phyloP scores from a whole-genome alignment of 2,888 invertebrate genomes.

The Fissipunctia ypsillon region DNA sequence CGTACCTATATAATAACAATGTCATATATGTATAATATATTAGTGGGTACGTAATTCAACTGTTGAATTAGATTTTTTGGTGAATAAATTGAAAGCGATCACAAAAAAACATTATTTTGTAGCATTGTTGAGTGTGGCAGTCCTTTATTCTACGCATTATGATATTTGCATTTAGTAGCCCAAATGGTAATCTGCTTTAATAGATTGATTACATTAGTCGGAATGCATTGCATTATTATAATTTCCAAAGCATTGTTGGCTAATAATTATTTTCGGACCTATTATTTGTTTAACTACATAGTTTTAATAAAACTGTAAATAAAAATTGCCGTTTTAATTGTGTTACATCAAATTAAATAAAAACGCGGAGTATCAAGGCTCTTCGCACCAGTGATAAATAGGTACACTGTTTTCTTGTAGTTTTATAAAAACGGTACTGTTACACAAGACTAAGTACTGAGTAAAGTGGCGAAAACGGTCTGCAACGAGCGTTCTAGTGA shows the following conservation, averaged over 20 bases:
- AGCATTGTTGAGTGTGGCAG: neutral
- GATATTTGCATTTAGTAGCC: conserved; percentile 11
- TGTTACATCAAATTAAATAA: neutral
- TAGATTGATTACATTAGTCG: conserved; percentile 40
- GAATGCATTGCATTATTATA: conserved; percentile 19
- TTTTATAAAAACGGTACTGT: conserved; percentile 55
- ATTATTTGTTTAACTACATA: neutral
- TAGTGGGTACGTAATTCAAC: conserved; percentile 1
- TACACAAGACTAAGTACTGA: conserved; percentile 57
- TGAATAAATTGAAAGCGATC: conserved; percentile 6
- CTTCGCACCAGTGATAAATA: conserved; percentile 38
- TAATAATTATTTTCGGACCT: neutral
- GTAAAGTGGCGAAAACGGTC: conserved; percentile 66
- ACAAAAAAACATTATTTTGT: neutral
- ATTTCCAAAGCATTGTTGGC: conserved; percentile 11
- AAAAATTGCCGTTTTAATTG: neutral
- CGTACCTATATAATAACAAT: neutral
- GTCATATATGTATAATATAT: neutral
- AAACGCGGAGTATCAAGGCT: conserved; percentile 4
- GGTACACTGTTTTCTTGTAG: conserved; percentile 46
- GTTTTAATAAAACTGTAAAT: neutral
- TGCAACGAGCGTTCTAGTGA: conserved; percentile 72
- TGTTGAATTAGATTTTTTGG: conserved; percentile 1
- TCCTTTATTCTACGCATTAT: conserved; percentile 39
- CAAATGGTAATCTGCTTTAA: conserved; percentile 31